Conservation (phyloP, 1,140 invertebrate species). For the Hycleus cichorii region DNA sequence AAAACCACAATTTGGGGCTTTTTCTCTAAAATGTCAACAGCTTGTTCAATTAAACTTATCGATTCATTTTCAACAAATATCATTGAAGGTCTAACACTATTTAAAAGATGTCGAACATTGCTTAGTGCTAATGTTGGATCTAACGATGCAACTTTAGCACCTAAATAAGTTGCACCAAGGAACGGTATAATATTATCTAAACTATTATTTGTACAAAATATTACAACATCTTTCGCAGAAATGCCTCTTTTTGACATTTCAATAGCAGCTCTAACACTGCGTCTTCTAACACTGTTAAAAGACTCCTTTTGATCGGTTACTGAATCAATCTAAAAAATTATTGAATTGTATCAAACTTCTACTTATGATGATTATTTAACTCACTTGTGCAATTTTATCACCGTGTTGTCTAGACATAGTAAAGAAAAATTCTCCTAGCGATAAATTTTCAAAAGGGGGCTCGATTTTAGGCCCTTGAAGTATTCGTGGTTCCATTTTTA, state of each 20-base stretch:
- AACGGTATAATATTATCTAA: slow-evolving; percentile 10
- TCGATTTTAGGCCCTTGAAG: no score
- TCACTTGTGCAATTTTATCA: no score
- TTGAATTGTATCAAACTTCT: no score
- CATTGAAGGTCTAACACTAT: slow-evolving; percentile 24
- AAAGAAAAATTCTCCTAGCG: no score
- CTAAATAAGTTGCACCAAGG: not conserved
- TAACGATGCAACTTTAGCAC: slow-evolving; percentile 3
- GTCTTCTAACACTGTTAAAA: no score
- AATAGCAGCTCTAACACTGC: not conserved
- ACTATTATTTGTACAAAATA: slow-evolving; percentile 1
- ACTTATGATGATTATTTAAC: no score
- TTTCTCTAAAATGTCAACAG: not conserved
- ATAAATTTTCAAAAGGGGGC: no score
- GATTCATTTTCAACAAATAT: slow-evolving; percentile 26
- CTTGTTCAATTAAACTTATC: slow-evolving; percentile 14
- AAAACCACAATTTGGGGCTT: slow-evolving; percentile 23
- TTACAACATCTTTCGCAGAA: slow-evolving; percentile 3
- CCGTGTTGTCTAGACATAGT: no score
- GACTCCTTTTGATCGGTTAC: no score
- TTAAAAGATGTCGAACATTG: slow-evolving; percentile 22
- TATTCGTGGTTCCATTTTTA: no score
- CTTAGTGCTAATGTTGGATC: slow-evolving; percentile 22
- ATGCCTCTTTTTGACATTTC: slow-evolving; percentile 1
- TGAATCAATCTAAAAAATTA: no score